These are phyloP conservation scores for Lutraria rhynchaena DNA, from an alignment of 1,140 invertebrate species.

Conservation along the genomic window DNA sequence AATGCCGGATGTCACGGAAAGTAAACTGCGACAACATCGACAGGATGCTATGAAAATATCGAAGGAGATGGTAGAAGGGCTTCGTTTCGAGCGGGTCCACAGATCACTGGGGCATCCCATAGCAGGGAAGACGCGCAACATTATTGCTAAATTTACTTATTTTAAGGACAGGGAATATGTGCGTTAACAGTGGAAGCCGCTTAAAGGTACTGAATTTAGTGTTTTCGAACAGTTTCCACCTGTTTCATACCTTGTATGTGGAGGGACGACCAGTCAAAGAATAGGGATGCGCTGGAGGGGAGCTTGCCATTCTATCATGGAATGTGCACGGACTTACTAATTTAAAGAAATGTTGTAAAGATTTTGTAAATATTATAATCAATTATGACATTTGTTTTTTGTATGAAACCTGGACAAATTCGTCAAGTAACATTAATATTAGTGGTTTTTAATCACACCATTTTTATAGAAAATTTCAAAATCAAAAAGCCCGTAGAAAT, in stretches of 20 bases:
- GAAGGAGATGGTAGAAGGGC: background rate
- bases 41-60: slow-evolving; percentile 8
- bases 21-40: slow-evolving; percentile 6
- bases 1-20: background rate
- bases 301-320: slow-evolving; percentile 20
- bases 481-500: slow-evolving; percentile 1
- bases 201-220: too few species aligned
- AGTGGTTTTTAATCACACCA: too few species aligned
- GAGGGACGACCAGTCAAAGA: slow-evolving; percentile 7
- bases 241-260: background rate
- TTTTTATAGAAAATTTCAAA: slow-evolving; percentile 15
- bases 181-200: background rate
- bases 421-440: background rate
- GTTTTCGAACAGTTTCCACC: slow-evolving; percentile 11
- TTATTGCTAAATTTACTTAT: slow-evolving; percentile 22
- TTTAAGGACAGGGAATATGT: slow-evolving; percentile 7
- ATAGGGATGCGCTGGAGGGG: background rate
- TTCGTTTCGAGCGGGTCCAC: slow-evolving; percentile 13
- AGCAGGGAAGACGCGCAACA: slow-evolving; percentile 10
- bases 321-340: slow-evolving; percentile 35
- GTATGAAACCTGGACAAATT: slow-evolving; percentile 14
- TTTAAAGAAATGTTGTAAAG: background rate
- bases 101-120: slow-evolving; percentile 16
- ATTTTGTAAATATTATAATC: slow-evolving; percentile 28
- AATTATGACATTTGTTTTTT: slow-evolving; percentile 23